Evolutionary conservation across 2,113 vertebrate genomes (phyloP), one percentile per base, ranked within the genome.

Genomic region (Poeciliopsis prolifica): DNA sequence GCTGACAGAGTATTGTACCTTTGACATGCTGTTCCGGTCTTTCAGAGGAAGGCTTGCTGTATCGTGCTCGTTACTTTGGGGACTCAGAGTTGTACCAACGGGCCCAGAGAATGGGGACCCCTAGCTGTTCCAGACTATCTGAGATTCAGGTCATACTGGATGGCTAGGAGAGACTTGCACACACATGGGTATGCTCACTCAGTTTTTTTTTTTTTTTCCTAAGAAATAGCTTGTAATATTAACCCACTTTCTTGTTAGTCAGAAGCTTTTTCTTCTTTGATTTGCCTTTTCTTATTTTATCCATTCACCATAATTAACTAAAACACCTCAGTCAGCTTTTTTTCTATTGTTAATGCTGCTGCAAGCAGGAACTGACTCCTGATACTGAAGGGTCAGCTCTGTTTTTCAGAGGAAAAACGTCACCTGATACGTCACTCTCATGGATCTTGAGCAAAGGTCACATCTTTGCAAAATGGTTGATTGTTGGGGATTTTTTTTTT

Each of bases 11-110:
- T 13, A 6, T 1, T 74, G 7, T 61, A 40, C 14, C 3, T 10
- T 28, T 70, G 60, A 75, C 40, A 6, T 22, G 5, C 7, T 64
- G 12, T 42, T 75, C 29, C 77, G 81, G n/a, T 71, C 2, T 83
- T 87, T 84, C 95, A 99, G 98, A 98, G 94, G 98, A 99, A 93
- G 97, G 97, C 61, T 94, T 99, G 87, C 87, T 99, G 76, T 99
- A 98, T 89, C 96, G 98, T 69, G 98, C 98, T 33, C 97, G 97
- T 71, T 99, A 99, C 92, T 99, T 99, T 14, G 97, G 97, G 33
- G 98, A 99, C 87, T 93, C 96, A 0, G 95, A 97, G 0, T 94
- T 98, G 81, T 99, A 98, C 92, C 95, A 97, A 92, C 96, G 95
- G 87, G 98, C 98, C 19, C 97, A 98, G 92, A 96, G 93, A 92